A percentile compares a stretch with the other conserved stretches of the same genome.
Evolutionary conservation across 2,888 invertebrate genomes (phyloP).

Genomic region (Corythucha ciliata): DNA sequence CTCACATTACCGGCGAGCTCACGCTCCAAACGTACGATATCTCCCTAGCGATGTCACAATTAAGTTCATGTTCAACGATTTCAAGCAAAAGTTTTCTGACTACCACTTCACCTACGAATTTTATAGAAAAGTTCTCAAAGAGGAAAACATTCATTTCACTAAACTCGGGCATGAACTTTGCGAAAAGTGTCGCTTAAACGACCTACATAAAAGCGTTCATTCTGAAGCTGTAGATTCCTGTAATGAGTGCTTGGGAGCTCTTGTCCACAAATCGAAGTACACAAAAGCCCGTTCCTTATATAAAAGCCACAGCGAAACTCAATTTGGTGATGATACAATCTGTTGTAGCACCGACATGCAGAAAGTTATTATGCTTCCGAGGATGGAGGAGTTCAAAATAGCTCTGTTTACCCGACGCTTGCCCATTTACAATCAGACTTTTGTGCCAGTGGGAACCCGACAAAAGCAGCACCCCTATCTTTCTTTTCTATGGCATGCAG

Average conservation of each 20-base stretch:
- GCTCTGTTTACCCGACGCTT: not conserved
- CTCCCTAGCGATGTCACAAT: conserved; percentile 28
- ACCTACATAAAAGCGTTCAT: not conserved
- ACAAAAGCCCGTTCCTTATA: not conserved
- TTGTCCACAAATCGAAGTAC: not conserved
- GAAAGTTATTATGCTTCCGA: conserved; percentile 5
- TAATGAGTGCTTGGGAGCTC: not conserved
- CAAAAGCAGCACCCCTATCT: not conserved
- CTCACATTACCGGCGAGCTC: conserved; percentile 31
- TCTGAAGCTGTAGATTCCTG: not conserved
- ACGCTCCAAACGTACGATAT: conserved; percentile 30
- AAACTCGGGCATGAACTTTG: conserved; percentile 15
- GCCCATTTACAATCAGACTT: conserved; percentile 1
- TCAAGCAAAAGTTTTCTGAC: conserved; percentile 19
- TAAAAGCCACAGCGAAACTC: not conserved
- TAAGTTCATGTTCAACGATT: conserved; percentile 18
- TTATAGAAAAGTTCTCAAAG: conserved; percentile 14
- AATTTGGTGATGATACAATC: not conserved
- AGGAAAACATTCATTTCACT: conserved; percentile 23
- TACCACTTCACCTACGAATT: conserved; percentile 19
- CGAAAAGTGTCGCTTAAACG: not conserved
- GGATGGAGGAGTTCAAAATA: conserved; percentile 6
- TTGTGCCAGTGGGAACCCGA: conserved; percentile 1
- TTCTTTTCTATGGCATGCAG: conserved; percentile 25
- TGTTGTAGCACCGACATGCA: conserved; percentile 8